phyloP scores from a whole-genome alignment of 2,113 vertebrate genomes.

The Excalfactoria chinensis region DNA sequence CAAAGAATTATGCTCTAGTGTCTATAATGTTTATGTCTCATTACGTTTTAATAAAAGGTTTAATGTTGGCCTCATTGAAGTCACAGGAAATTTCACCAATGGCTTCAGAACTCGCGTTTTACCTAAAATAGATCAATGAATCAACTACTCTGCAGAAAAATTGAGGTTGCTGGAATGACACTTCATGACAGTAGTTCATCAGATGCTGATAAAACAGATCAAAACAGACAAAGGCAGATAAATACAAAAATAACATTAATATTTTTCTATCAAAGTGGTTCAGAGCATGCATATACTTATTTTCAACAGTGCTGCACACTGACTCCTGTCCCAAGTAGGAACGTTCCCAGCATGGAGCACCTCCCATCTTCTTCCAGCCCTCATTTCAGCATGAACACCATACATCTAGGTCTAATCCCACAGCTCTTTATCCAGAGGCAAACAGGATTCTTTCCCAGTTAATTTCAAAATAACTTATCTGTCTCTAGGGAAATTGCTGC shows the following conservation, averaged over 20 bases:
- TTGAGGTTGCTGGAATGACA: rapidly evolving
- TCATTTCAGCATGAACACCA: background rate
- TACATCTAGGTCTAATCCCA: constrained; percentile 18
- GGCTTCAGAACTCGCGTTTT: background rate
- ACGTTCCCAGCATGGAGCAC: background rate
- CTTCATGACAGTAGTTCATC: background rate
- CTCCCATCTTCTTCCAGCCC: background rate
- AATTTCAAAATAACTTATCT: constrained; percentile 31
- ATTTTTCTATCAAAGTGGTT: background rate
- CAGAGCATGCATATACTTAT: rapidly evolving
- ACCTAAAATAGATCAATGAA: background rate
- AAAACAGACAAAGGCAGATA: background rate
- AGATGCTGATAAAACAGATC: rapidly evolving
- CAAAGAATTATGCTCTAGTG: background rate
- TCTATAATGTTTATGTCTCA: background rate
- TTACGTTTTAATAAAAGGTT: background rate
- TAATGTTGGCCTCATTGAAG: background rate
- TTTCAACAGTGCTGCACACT: background rate
- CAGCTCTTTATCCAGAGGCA: constrained; percentile 38
- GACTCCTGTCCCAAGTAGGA: background rate
- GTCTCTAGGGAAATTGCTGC: constrained; percentile 40
- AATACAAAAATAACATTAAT: background rate
- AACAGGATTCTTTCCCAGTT: constrained; percentile 55
- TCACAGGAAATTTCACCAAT: background rate
- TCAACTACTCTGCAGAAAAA: background rate